phyloP scores from a whole-genome alignment of 2,797 vertebrate species.

The Mionectes olivaceus region DNA sequence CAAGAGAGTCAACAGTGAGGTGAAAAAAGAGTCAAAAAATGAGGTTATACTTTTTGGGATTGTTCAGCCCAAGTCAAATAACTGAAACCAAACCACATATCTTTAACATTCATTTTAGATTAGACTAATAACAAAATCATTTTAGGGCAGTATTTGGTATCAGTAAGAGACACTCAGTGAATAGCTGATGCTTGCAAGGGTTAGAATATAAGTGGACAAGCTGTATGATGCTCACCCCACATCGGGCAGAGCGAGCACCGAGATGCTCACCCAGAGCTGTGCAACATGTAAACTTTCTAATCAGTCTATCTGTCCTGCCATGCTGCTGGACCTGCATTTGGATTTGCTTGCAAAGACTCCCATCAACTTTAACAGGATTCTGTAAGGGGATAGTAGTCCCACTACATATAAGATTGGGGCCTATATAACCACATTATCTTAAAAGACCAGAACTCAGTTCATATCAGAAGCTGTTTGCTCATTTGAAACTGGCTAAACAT shows the following conservation, averaged over 20 bases:
- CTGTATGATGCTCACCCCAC: not conserved
- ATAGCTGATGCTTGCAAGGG: not conserved
- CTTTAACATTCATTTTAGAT: not conserved
- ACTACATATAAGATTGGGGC: not conserved
- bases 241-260: accelerated
- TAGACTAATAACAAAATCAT: not conserved
- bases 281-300: not conserved
- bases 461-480: constrained; percentile 12
- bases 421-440: constrained; percentile 21
- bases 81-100: not conserved
- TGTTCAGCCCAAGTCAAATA: not conserved
- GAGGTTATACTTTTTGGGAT: not conserved
- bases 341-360: not conserved
- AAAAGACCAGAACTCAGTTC: constrained; percentile 34
- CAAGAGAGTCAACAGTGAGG: not conserved
- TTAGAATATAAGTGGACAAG: too few relatives aligned
- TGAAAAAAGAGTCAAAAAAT: not conserved
- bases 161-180: not conserved
- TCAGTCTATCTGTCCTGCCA: not conserved
- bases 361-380: not conserved
- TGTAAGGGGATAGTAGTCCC: not conserved
- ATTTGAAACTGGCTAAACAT: constrained; percentile 64
- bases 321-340: not conserved
- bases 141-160: not conserved
- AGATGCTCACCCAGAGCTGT: not conserved